Conservation (phyloP, 2,888 invertebrate species). For the Fragum fragum region DNA sequence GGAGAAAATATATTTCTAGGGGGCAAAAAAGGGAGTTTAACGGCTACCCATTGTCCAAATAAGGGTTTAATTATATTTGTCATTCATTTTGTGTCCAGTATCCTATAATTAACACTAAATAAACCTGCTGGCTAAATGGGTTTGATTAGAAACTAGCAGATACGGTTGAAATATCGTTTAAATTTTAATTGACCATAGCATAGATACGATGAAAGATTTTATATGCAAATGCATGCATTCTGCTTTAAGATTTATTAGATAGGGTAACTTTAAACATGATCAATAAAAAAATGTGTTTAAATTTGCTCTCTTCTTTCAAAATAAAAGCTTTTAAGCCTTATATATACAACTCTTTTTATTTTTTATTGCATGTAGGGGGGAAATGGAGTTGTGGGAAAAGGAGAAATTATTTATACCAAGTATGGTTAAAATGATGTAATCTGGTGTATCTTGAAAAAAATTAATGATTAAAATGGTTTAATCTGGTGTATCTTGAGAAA, state of each 20-base stretch:
- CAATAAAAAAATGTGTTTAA: not conserved
- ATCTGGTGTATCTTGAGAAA: too few relatives aligned
- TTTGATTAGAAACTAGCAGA: not conserved
- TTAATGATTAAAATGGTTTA: too few relatives aligned
- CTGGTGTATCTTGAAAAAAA: too few relatives aligned
- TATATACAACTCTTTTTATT: too few relatives aligned
- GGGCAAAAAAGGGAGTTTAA: too few relatives aligned
- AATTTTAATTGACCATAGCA: constrained; percentile 17
- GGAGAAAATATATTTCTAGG: too few relatives aligned
- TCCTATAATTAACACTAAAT: constrained; percentile 26
- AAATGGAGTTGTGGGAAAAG: too few relatives aligned
- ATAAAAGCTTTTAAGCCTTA: too few relatives aligned
- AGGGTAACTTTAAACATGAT: not conserved
- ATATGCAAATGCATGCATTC: constrained; percentile 20
- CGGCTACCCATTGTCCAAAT: not conserved
- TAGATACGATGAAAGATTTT: not conserved
- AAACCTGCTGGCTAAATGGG: constrained; percentile 16
- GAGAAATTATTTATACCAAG: too few relatives aligned
- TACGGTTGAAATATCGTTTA: constrained; percentile 8
- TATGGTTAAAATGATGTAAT: too few relatives aligned
- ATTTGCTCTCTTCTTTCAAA: too few relatives aligned
- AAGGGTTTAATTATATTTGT: constrained; percentile 18
- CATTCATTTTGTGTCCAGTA: not conserved
- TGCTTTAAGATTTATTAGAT: not conserved
- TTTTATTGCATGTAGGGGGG: too few relatives aligned